A percentile compares a stretch with the other conserved stretches of the same genome.
Conservation (phyloP, 1,140 invertebrate genomes). For the Apis laboriosa region DNA sequence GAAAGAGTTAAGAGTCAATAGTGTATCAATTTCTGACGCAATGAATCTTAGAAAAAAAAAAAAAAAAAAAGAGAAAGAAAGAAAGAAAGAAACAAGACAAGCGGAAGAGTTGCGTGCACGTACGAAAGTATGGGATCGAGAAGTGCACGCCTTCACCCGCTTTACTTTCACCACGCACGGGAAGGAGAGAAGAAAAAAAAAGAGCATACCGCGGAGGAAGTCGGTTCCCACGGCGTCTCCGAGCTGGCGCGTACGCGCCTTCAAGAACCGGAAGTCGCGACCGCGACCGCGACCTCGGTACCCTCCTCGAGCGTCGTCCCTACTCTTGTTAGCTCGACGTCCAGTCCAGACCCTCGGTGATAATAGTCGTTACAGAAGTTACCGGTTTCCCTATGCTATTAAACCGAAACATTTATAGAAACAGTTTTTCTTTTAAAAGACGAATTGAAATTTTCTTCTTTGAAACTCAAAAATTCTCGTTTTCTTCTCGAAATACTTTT, state of each 20-base stretch:
- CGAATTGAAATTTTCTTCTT: no score
- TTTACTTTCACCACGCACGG: conserved; percentile 48
- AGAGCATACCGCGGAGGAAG: conserved; percentile 33
- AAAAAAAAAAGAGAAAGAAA: background rate
- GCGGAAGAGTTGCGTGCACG: conserved; percentile 37
- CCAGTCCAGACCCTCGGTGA: background rate
- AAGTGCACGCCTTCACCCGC: conserved; percentile 25
- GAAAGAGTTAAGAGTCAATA: background rate
- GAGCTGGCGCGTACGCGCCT: conserved; percentile 15
- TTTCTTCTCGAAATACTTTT: no score
- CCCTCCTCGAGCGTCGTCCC: conserved; percentile 53
- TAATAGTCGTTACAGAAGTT: conserved; percentile 28
- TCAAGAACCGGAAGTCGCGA: conserved; percentile 49
- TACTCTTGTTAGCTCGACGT: conserved; percentile 17
- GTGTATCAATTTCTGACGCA: conserved; percentile 18
- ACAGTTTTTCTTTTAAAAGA: no score
- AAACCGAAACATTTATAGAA: conserved; percentile 20
- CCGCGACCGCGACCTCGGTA: conserved; percentile 57
- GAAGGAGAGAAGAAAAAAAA: conserved; percentile 19
- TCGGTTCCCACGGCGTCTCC: conserved; percentile 50
- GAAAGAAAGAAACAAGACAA: background rate
- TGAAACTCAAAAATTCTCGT: no score
- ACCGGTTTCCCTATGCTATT: conserved; percentile 1
- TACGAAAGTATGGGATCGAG: conserved; percentile 26
- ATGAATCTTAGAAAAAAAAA: background rate